Base-by-base conservation (phyloP, 2,113 vertebrate species). In the Nesoenas mayeri region DNA sequence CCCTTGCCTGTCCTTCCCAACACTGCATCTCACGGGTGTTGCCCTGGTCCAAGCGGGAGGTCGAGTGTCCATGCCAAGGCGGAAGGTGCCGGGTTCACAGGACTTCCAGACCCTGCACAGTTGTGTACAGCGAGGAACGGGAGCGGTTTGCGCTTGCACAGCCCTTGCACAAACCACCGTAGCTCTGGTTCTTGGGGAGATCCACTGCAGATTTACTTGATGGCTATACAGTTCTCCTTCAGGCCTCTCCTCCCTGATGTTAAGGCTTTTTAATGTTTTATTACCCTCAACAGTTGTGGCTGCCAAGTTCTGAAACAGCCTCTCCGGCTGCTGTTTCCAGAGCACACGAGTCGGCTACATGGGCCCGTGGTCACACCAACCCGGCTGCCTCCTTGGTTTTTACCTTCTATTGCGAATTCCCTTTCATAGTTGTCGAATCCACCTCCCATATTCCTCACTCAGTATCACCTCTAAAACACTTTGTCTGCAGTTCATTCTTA, bases 311-410 rank as follows among this genome's bases (percentile, higher is more conserved):
- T 66, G 38, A 66, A 72, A 38, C 2, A 1, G 38, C 40, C n/a
- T 50, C 60, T 61, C 40, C 40, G 26, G 21, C 19, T 42, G 58
- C 71, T 51, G 13, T 29, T 56, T 31, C 1, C 65, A 50, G 31
- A 40, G 62, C 1, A 2, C 44, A 26, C 29, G 21, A 21, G 12
- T 25, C 5, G 1, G 53, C 22, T 56, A 6, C 2, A 0, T 7
- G 40, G 44, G 65, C 25, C 26, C 32, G 22, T 10, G 26, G 40
- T 48, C 60, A 21, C 13, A 1, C 47, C 56, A 57, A 6, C 40
- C 10, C 8, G 47, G 29, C n/a, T 44, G 42, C 34, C 66, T 38
- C 60, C 28, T 17, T 21, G 28, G 15, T 22, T 86, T 66, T 67
- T 26, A 38, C 48, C 42, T 79, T 53, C 28, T 25, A 21, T 24